Evolutionary conservation across 1,140 invertebrate species (phyloP).

Genomic region (Leptoteleia sp.): DNA sequence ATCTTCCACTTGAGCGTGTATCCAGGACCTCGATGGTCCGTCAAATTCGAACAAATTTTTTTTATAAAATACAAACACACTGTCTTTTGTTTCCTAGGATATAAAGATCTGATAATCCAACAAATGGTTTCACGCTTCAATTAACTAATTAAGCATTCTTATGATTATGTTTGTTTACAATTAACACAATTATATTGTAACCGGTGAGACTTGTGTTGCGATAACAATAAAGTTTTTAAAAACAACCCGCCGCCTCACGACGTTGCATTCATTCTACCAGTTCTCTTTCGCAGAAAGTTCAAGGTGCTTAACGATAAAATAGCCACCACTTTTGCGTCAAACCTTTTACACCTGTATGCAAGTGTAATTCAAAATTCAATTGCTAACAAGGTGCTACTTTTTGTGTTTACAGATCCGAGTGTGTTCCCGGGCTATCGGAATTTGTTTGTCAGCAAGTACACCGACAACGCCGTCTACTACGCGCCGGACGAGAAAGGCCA

Average conservation of each 20-base stretch:
- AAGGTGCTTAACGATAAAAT: conserved; percentile 17
- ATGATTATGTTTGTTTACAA: conserved; percentile 48
- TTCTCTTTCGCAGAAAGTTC: neutral
- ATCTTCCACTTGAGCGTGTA: neutral
- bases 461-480: neutral
- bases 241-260: conserved; percentile 15
- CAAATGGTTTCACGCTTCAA: conserved; percentile 50
- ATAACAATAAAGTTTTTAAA: conserved; percentile 59
- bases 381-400: conserved; percentile 12
- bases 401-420: conserved; percentile 38
- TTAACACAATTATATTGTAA: conserved; percentile 58
- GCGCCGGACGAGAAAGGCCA: neutral
- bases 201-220: conserved; percentile 47
- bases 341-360: neutral
- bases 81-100: conserved; percentile 3
- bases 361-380: neutral
- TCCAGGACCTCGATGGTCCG: neutral
- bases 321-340: neutral
- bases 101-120: conserved; percentile 28
- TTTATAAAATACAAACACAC: no score
- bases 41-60: conserved; percentile 24
- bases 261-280: conserved; percentile 35
- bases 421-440: neutral
- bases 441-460: conserved; percentile 21
- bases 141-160: conserved; percentile 50